These are phyloP conservation scores for Mythimna pallens DNA, from an alignment of 2,888 invertebrate species.

Conservation along the genomic window DNA sequence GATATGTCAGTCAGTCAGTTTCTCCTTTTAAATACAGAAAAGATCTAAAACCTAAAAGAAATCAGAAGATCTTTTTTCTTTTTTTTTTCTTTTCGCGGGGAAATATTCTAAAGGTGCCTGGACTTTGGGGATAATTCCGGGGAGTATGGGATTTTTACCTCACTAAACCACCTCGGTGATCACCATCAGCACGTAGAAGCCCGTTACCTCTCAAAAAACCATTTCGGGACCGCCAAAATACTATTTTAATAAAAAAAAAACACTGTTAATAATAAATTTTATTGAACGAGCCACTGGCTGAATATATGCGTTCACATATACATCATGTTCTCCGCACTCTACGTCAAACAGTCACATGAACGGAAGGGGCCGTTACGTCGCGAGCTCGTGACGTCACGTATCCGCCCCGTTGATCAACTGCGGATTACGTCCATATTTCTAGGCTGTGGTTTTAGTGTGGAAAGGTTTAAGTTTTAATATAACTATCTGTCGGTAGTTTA, in stretches of 20 bases:
- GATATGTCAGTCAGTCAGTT: too few relatives aligned
- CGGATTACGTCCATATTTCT: slow-evolving; percentile 69
- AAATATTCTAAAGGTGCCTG: too few relatives aligned
- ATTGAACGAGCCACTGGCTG: neutral
- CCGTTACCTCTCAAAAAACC: too few relatives aligned
- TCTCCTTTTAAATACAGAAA: too few relatives aligned
- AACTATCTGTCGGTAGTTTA: neutral
- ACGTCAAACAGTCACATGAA: slow-evolving; percentile 64
- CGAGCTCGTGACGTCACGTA: slow-evolving; percentile 72
- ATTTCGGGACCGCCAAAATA: too few relatives aligned
- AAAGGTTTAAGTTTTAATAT: slow-evolving; percentile 27
- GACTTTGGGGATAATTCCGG: too few relatives aligned
- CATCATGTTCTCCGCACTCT: slow-evolving; percentile 35
- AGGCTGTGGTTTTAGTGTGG: slow-evolving; percentile 58
- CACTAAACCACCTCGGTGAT: too few relatives aligned
- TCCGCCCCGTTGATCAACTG: slow-evolving; percentile 73
- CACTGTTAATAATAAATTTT: neutral
- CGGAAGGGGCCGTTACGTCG: slow-evolving; percentile 65
- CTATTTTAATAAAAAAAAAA: neutral
- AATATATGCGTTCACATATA: neutral
- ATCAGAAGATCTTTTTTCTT: too few relatives aligned
- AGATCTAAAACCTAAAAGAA: too few relatives aligned
- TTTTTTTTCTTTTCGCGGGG: too few relatives aligned
- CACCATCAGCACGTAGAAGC: too few relatives aligned
- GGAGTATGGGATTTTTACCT: too few relatives aligned